phyloP scores from a whole-genome alignment of 2,113 vertebrate genomes.

The Brevimyrus niger region DNA sequence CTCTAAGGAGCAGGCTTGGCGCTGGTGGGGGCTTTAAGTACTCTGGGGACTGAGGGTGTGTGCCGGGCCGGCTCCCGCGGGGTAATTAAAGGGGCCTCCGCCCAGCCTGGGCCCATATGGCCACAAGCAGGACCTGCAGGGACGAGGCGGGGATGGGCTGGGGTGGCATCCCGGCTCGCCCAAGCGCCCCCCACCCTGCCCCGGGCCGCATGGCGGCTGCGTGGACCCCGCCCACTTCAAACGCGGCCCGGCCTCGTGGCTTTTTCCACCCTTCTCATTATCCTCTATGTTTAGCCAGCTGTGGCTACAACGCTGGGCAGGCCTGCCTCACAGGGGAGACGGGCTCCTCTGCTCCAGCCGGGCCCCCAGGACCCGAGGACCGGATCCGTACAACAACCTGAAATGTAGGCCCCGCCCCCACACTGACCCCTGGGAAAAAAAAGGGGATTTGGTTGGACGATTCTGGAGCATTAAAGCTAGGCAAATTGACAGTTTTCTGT shows the following conservation, averaged over 20 bases:
- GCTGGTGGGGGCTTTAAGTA: conserved; percentile 51
- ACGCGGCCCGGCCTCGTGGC: conserved; percentile 52
- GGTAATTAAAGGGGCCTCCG: conserved; percentile 60
- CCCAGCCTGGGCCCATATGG: conserved; percentile 43
- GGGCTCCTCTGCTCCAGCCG: conserved; percentile 15
- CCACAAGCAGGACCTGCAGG: conserved; percentile 36
- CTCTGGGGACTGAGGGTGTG: conserved; percentile 51
- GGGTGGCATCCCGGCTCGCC: conserved; percentile 13
- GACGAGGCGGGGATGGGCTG: not conserved
- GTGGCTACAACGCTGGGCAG: conserved; percentile 23
- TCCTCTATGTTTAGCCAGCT: conserved; percentile 51
- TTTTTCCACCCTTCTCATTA: conserved; percentile 64
- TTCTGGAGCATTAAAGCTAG: not conserved
- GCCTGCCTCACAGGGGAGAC: conserved; percentile 16
- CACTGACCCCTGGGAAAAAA: not conserved
- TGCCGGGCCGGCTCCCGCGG: conserved; percentile 40
- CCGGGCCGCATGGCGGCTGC: conserved; percentile 7
- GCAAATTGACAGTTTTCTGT: not conserved
- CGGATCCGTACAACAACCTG: not conserved
- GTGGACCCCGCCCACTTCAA: conserved; percentile 54
- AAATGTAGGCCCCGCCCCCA: not conserved
- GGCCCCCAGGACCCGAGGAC: not conserved
- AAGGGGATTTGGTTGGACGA: not conserved
- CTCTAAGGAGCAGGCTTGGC: conserved; percentile 19
- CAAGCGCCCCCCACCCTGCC: not conserved